Evolutionary conservation across 2,797 vertebrate species (phyloP).

Genomic region (Lithobates pipiens): DNA sequence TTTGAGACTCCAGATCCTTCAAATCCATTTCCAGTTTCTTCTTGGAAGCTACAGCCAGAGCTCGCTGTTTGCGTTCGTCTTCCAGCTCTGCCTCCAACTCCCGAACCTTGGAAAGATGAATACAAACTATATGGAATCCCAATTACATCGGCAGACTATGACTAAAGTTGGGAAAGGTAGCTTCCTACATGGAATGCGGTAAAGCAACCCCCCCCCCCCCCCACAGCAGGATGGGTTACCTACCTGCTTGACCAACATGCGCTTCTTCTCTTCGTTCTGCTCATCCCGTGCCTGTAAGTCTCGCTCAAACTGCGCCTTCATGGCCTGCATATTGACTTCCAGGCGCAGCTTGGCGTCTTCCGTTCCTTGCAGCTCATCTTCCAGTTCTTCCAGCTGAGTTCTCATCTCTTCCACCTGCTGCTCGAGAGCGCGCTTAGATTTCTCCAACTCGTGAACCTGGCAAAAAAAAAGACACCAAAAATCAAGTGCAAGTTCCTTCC

Average conservation of each 20-base stretch:
- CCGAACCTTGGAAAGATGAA: conserved; percentile 80
- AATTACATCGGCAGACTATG: no score
- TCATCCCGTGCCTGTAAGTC: conserved; percentile 92
- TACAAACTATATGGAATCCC: neutral
- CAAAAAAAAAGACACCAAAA: neutral
- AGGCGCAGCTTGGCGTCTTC: conserved; percentile 95
- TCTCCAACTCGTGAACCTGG: conserved; percentile 85
- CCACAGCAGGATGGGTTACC: neutral
- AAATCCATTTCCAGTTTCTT: conserved; percentile 98
- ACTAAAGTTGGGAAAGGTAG: no score
- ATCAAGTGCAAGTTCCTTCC: no score
- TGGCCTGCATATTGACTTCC: conserved; percentile 98
- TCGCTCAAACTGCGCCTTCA: conserved; percentile 95
- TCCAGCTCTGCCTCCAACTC: conserved; percentile 96
- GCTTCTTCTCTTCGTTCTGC: conserved; percentile 79
- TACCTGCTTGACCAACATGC: conserved; percentile 83
- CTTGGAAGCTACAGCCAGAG: conserved; percentile 89
- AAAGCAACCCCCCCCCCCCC: no score
- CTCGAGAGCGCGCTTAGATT: conserved; percentile 84
- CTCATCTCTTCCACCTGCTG: conserved; percentile 87
- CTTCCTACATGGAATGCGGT: no score
- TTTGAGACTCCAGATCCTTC: conserved; percentile 93
- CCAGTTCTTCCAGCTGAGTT: conserved; percentile 93
- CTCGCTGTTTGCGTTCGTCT: conserved; percentile 95
- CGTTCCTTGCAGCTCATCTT: conserved; percentile 94